A percentile compares a stretch with the other conserved stretches of the same genome.
Conservation (phyloP, 2,113 vertebrate genomes). For the Cavia porcellus region DNA sequence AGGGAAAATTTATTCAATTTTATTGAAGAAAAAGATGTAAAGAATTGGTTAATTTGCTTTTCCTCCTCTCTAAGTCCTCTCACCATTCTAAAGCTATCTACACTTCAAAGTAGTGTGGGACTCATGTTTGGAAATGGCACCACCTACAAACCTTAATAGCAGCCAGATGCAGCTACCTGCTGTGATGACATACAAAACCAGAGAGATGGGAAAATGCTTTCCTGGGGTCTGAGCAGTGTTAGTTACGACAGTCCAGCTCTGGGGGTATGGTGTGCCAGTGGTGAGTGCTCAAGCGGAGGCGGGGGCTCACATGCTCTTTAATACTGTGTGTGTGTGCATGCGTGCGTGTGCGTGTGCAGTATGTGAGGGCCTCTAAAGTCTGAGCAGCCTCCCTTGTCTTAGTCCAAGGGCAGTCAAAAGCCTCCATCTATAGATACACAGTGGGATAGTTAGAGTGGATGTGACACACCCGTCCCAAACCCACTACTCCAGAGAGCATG, state of each 20-base stretch:
- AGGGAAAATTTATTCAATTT: background rate
- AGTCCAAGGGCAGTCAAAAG: background rate
- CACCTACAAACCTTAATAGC: background rate
- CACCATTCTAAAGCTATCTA: constrained; percentile 20
- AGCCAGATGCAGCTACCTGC: background rate
- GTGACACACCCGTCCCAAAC: background rate
- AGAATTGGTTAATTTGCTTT: constrained; percentile 30
- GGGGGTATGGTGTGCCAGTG: background rate
- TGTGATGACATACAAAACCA: background rate
- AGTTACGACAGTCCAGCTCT: background rate
- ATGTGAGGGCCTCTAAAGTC: background rate
- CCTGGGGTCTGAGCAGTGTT: background rate
- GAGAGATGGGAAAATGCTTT: background rate
- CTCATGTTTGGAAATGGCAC: background rate
- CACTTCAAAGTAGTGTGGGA: background rate
- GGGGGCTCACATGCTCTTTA: background rate
- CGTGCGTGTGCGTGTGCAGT: background rate
- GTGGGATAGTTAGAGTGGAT: background rate
- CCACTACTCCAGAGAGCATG: background rate
- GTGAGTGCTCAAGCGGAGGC: background rate
- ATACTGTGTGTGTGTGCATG: background rate
- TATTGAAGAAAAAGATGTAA: constrained; percentile 45
- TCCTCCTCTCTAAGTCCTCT: constrained; percentile 4
- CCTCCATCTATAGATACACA: background rate
- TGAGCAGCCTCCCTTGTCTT: background rate